These are phyloP conservation scores for Megaceryle alcyon DNA, from an alignment of 2,797 vertebrate species.

Conservation along the genomic window DNA sequence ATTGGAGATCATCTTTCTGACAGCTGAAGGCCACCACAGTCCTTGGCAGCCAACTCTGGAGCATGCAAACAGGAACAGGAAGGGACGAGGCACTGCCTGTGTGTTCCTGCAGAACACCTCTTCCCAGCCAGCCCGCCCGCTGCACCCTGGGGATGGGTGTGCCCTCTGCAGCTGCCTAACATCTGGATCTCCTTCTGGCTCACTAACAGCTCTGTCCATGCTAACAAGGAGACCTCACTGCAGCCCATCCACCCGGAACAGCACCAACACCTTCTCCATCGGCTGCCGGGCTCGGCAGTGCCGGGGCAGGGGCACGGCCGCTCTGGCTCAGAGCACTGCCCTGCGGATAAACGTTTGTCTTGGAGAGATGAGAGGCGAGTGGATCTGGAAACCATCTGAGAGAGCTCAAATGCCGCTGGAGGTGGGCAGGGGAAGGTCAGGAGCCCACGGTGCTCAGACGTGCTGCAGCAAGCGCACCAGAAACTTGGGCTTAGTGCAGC, in stretches of 20 bases:
- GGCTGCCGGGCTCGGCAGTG: rapidly evolving
- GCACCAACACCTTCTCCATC: not conserved
- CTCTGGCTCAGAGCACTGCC: not conserved
- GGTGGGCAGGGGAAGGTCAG: not conserved
- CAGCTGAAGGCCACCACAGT: not conserved
- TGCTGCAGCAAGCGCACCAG: not conserved
- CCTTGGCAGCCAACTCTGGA: not conserved
- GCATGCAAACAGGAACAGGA: rapidly evolving
- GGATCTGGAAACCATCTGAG: not conserved
- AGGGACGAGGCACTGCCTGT: not conserved
- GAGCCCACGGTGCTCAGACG: rapidly evolving
- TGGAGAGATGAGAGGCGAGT: not conserved
- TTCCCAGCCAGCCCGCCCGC: not conserved
- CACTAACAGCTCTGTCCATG: not conserved
- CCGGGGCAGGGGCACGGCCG: not conserved
- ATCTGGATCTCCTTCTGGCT: not conserved
- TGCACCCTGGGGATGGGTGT: rapidly evolving
- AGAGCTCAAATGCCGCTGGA: not conserved
- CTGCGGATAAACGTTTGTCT: rapidly evolving
- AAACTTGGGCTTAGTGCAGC: not conserved
- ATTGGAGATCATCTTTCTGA: rapidly evolving
- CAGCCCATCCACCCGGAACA: not conserved
- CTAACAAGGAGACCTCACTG: rapidly evolving
- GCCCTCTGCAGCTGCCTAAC: not conserved
- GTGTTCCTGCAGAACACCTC: not conserved